Conservation (phyloP, 1,140 invertebrate species). For the Platorchestia sp. region DNA sequence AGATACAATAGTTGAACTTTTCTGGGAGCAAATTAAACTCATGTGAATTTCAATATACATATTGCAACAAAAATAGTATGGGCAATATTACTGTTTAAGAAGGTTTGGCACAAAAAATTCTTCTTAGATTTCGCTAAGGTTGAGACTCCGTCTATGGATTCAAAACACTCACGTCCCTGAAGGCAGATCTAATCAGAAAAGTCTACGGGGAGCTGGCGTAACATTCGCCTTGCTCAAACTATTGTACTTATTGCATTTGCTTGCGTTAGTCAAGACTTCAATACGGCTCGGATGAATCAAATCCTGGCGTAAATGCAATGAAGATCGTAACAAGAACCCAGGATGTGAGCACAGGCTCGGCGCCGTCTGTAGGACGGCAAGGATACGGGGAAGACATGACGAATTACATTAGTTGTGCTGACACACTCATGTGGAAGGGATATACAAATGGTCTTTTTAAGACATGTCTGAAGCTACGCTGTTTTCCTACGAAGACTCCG, state of each 20-base stretch:
- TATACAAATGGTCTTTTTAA: slow-evolving; percentile 53
- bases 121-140: background rate
- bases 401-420: slow-evolving; percentile 18
- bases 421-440: slow-evolving; percentile 20
- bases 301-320: slow-evolving; percentile 59
- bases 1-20: too few species aligned
- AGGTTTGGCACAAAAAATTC: background rate
- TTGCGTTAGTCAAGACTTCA: slow-evolving; percentile 51
- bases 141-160: background rate
- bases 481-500: slow-evolving; percentile 39
- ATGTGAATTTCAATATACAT: background rate
- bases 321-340: slow-evolving; percentile 35
- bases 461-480: background rate
- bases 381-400: slow-evolving; percentile 22
- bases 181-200: slow-evolving; percentile 50
- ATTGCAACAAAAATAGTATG: background rate
- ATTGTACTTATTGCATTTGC: slow-evolving; percentile 55
- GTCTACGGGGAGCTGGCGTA: slow-evolving; percentile 17
- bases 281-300: slow-evolving; percentile 56
- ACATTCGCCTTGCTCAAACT: slow-evolving; percentile 51
- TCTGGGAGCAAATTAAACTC: too few species aligned
- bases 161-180: slow-evolving; percentile 51
- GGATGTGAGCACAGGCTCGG: background rate
- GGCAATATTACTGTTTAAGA: background rate
- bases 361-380: background rate